Base-by-base conservation (phyloP, 2,113 vertebrate species). In the sheep (Ovis aries) region DNA sequence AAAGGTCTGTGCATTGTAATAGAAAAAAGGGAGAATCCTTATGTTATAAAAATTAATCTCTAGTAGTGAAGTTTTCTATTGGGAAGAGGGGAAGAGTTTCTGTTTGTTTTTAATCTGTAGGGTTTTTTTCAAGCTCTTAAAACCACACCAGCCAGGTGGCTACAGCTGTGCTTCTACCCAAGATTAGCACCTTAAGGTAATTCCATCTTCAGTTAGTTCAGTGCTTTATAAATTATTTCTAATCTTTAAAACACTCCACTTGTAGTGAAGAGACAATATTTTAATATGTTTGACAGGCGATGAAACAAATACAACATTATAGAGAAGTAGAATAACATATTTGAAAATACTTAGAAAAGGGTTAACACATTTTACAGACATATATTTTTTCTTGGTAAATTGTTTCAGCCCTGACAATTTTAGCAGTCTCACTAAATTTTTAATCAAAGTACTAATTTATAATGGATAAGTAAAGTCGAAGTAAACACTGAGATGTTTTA, bases 221-320 rank as follows among this genome's bases (percentile, higher is more conserved):
- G n/a, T 40, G 29, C 85, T 93, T 94, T 60, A 97, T 98, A 94
- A 92, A 97, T 98, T 97, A 95, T 98, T 97, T 91, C 86, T 96
- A 17, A 71, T 64, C 45, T 87, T 96, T 84, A 93, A 93, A 96
- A 64, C 13, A 93, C 50, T 71, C 17, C 17, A 1, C 21, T 77
- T 89, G 31, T 33, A 48, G 31, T 7, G n/a, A 96, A 90, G 43
- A 94, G 91, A 88, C 27, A 84, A 13, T 14, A 45, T 85, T 59
- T 87, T 36, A 78, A 62, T 91, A 77, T 89, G 53, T 91, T 82
- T 96, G 94, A 88, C 62, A 97, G 84, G 27, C 43, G 53, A 93
- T 96, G 93, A 81, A 40, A 71, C 23, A 95, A 78, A 91, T 33
- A 53, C 15, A 85, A 40, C 33, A 57, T 94, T 97, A 86, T 64